Evolutionary conservation across 92 coral and sea anemone genomes (phyloP), one percentile per base, ranked within the genome.

Genomic region (Umimayanthus chanpuru): DNA sequence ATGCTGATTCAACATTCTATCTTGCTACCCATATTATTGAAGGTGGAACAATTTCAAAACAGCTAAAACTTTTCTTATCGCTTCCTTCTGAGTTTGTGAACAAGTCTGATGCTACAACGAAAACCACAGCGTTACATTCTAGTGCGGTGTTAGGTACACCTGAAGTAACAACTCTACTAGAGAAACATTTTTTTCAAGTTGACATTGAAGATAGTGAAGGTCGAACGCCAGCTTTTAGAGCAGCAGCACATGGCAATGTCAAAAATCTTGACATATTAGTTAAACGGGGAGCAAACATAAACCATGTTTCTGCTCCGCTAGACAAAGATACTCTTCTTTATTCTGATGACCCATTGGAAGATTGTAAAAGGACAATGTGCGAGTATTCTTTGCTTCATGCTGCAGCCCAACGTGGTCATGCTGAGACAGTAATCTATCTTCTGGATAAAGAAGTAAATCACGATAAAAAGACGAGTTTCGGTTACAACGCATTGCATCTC

Each of bases 401-500:
- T 16, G 92, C 92, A n/a, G 61, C 92, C n/a, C 89, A 89, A 80
- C 73, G 88, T 53, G 94, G 94, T 8, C 88, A 91, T 38, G 14
- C 88, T 23, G 73, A 89, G 2, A 83, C 85, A 4, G 90, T 91
- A 20, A 29, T 38, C 1, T 91, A 78, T 68, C 87, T 91, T 29
- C 40, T 91, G 44, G 82, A 76, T 5, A 68, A 47, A 50, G 29
- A 83, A 7, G 87, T 83, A 12, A 16, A 43, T 55, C 32, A 55
- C 15, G 49, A 56, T 20, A 56, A 56, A 28, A 80, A 56, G 72
- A 80, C 84, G 7, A 49, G 49, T 49, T 55, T 79, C 26, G 26
- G 56, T 32, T 79, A 55, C 83, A 80, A 32, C 38, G 84, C 98
- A 9, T 88, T 96, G 15, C 98, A 96, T 75, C 93, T 96, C 11